Evolutionary conservation across 2,797 vertebrate genomes (phyloP), one percentile per base, ranked within the genome.

Genomic region (Coccyzus lansbergi): DNA sequence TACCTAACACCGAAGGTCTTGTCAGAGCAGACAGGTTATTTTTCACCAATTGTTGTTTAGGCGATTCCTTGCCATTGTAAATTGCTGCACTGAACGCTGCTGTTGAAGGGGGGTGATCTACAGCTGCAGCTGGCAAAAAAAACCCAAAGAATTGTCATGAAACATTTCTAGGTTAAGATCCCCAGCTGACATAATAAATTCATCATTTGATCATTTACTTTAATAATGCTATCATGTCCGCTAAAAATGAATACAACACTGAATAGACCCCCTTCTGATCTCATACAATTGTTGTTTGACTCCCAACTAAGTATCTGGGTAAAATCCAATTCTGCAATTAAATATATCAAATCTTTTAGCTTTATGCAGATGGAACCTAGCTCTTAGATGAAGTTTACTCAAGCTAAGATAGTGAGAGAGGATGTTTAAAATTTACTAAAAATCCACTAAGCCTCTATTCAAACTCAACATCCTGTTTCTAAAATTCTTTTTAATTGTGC

Each of bases 31-130:
- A 75, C 19, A 92, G 63, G 82, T 78, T 97, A 46, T 55, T 97
- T 95, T 97, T 98, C 56, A 68, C 65, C 86, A 96, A 3, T 15
- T 96, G 97, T 46, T 97, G 97, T 83, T 97, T 97, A 33, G 97
- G 96, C 10, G 96, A 98, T 38, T 98, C 98, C 79, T 94, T 97
- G 94, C 97, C 97, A 4, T 98, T 98, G 90, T 97, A 96, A 89
- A 96, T 87, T 26, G 88, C 52, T 6, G 97, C 88, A 38, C 90
- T 83, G 15, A 90, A 55, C 0, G 68, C 63, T 19, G 95, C 34
- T 10, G 95, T 80, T 24, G 95, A 74, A 13, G 96, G 80, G 19
- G 83, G 58, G 31, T 95, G 95, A 46, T 98, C 98, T 22, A 89
- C 6, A 14, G 82, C 69, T 33, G 87, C 63, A 81, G 96, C 97